A percentile compares a stretch with the other conserved stretches of the same genome.
Conservation (phyloP, 2,888 invertebrate species). For the Athalia cordata region DNA sequence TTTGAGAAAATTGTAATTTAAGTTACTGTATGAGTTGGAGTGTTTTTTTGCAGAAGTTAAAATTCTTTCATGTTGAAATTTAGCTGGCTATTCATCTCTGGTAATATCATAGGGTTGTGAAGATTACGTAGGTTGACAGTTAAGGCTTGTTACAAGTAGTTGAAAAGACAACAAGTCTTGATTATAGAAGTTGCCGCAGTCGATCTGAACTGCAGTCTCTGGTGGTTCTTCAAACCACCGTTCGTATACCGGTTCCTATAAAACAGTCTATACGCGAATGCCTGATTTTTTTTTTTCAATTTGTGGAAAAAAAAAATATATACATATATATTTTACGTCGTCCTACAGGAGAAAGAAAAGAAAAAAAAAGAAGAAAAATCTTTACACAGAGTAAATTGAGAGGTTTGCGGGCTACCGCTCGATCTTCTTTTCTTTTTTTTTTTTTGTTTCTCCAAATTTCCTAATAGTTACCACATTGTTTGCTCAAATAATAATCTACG, state of each 20-base stretch:
- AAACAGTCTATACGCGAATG: neutral
- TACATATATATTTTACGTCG: no score
- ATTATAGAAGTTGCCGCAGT: constrained; percentile 23
- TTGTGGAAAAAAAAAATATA: no score
- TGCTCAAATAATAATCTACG: constrained; percentile 10
- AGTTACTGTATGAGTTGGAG: no score
- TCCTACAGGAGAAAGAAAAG: no score
- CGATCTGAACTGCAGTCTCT: neutral
- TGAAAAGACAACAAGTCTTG: constrained; percentile 29
- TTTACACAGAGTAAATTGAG: neutral
- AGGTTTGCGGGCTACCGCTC: neutral
- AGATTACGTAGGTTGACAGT: constrained; percentile 27
- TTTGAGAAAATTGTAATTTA: no score
- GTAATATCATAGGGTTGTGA: constrained; percentile 4
- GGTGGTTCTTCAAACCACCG: constrained; percentile 2
- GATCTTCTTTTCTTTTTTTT: neutral
- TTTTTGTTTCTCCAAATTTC: neutral
- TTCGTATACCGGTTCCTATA: neutral
- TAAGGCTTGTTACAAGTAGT: constrained; percentile 40
- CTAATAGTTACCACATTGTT: constrained; percentile 15
- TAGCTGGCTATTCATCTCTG: neutral
- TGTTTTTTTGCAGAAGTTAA: no score
- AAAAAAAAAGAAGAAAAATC: neutral
- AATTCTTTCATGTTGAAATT: neutral
- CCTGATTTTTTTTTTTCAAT: no score